A percentile compares a stretch with the other conserved stretches of the same genome.
These are phyloP conservation scores for Discoglossus pictus DNA, from an alignment of 2,797 vertebrate species.

Conservation along the genomic window DNA sequence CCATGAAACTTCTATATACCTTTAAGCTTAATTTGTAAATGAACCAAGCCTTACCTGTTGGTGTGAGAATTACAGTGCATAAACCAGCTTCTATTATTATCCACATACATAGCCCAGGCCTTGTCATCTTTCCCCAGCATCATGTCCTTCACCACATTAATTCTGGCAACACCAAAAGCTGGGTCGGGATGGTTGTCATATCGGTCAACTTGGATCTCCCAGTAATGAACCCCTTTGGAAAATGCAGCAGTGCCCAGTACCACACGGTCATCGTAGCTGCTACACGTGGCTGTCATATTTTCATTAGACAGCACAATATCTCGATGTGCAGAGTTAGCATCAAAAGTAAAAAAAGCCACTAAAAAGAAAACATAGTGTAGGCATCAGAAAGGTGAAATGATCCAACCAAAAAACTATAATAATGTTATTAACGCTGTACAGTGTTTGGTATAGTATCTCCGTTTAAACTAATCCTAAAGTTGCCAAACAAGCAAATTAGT, in stretches of 20 bases:
- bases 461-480: too few species aligned
- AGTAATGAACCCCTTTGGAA: slow-evolving; percentile 94
- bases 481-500: too few species aligned
- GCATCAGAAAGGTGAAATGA: too few species aligned
- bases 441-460: too few species aligned
- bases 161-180: slow-evolving; percentile 91
- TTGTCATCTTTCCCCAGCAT: slow-evolving; percentile 93
- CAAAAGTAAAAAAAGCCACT: slow-evolving; percentile 98
- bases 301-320: slow-evolving; percentile 94
- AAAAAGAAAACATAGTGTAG: slow-evolving; percentile 23
- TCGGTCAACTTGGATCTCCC: slow-evolving; percentile 91
- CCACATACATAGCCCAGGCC: slow-evolving; percentile 95
- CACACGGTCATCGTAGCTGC: slow-evolving; percentile 95
- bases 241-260: slow-evolving; percentile 94
- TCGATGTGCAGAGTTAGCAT: slow-evolving; percentile 89
- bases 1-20: too few species aligned
- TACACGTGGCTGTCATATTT: slow-evolving; percentile 92
- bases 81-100: slow-evolving; percentile 91
- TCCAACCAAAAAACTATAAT: too few species aligned
- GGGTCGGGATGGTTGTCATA: slow-evolving; percentile 98
- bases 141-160: slow-evolving; percentile 91
- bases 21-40: too few species aligned
- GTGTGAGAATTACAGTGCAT: slow-evolving; percentile 91
- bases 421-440: too few species aligned
- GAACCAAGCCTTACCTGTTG: slow-evolving; percentile 80